Evolutionary conservation across 2,113 vertebrate species (phyloP), one percentile per base, ranked within the genome.

Genomic region (Thunnus maccoyii): DNA sequence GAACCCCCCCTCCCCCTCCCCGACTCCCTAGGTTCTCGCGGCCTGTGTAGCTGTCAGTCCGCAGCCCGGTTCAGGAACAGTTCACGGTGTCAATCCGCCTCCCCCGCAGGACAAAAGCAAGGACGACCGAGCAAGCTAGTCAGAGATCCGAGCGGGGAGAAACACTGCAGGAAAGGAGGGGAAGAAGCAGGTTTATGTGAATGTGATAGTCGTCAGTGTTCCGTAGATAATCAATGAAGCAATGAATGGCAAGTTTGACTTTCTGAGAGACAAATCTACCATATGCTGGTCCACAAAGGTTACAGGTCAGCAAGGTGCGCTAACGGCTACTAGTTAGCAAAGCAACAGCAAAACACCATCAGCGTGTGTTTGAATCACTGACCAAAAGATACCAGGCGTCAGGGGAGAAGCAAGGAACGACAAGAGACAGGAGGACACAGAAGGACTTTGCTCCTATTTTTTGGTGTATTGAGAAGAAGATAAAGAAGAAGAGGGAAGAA

Each of bases 21-120:
- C 51, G 41, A 32, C 80, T 63, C 63, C 64, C 67, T 20, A 13
- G 69, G 54, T 73, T 70, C 57, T 65, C 50, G 15, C 14, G 78
- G 81, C 57, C 75, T 58, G 66, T 79, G 78, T 17, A 69, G 63
- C 80, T 86, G 86, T 86, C 81, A 90, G 84, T 79, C 84, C 71
- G 36, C 27, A 58, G 57, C 25, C 71, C 51, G 82, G 90, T 92
- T 89, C 90, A 90, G 76, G 41, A 86, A 74, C 61, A 86, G 82
- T 91, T 89, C 91, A 90, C 17, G 41, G 66, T 88, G 82, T 88
- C 89, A 89, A 75, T 80, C 76, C 64, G 10, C 4, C 44, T 4
- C 22, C 32, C 58, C 30, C 10, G 56, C 51, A 11, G 18, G 25
- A 51, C 55, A n/a, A 69, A 17, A 74, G 44, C 68, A 32, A 9